A percentile compares a stretch with the other conserved stretches of the same genome.
phyloP scores from a whole-genome alignment of 2,113 vertebrate genomes.

The Saguinus midas region DNA sequence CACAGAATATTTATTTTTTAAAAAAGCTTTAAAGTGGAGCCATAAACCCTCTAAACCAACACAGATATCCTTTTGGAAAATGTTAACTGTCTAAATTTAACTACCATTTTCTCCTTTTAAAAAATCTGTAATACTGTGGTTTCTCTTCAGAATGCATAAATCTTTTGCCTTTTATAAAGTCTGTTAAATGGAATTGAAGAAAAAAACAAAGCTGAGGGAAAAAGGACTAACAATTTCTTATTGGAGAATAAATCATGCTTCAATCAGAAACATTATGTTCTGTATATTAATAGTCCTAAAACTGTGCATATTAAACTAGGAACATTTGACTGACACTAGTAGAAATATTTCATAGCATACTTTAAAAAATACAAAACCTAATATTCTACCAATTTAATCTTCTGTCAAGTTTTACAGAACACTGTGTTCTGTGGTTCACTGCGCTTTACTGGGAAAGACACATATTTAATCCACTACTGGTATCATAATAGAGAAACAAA shows the following conservation, averaged over 20 bases:
- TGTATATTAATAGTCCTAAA: slow-evolving; percentile 49
- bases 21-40: slow-evolving; percentile 62
- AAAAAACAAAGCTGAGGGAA: slow-evolving; percentile 49
- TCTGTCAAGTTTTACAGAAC: slow-evolving; percentile 18
- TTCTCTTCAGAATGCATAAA: neutral
- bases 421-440: neutral
- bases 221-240: slow-evolving; percentile 42
- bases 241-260: slow-evolving; percentile 59
- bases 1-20: slow-evolving; percentile 26
- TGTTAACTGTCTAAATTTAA: slow-evolving; percentile 77
- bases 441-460: neutral
- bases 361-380: slow-evolving; percentile 44
- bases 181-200: slow-evolving; percentile 57
- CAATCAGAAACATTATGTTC: slow-evolving; percentile 48
- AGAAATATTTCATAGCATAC: slow-evolving; percentile 46
- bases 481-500: neutral
- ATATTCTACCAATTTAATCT: slow-evolving; percentile 26
- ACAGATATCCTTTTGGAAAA: slow-evolving; percentile 60
- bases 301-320: slow-evolving; percentile 54
- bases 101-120: slow-evolving; percentile 45
- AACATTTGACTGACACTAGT: slow-evolving; percentile 54
- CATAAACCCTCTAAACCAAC: slow-evolving; percentile 56
- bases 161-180: slow-evolving; percentile 46
- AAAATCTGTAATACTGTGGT: slow-evolving; percentile 34
- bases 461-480: neutral